These are phyloP conservation scores for Heliothis peltigera DNA, from an alignment of 2,888 invertebrate genomes.

Conservation along the genomic window DNA sequence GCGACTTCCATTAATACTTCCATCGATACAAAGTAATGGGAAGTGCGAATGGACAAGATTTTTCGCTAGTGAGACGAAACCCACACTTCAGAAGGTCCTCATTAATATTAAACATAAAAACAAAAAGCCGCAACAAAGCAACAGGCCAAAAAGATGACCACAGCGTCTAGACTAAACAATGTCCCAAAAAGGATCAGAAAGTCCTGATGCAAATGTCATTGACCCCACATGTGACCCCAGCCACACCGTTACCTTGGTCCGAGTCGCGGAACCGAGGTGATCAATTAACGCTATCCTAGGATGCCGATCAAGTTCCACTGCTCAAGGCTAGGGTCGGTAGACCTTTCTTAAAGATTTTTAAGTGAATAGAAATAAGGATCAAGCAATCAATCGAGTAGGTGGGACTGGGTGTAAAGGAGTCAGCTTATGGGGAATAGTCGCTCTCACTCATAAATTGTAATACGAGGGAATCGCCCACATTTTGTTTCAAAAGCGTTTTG, in stretches of 20 bases:
- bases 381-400: not conserved
- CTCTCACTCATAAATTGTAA: no score
- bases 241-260: slow-evolving; percentile 22
- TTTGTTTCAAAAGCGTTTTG: no score
- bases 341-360: not conserved
- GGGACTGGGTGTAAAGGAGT: no score
- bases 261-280: slow-evolving; percentile 28
- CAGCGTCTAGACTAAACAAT: slow-evolving; percentile 41
- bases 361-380: not conserved
- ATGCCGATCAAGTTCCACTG: slow-evolving; percentile 45
- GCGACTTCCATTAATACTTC: no score
- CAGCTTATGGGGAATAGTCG: no score
- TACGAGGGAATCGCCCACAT: no score
- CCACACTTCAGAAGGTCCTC: not conserved
- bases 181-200: slow-evolving; percentile 21
- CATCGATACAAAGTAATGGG: not conserved
- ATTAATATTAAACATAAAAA: not conserved
- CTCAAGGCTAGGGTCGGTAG: slow-evolving; percentile 16
- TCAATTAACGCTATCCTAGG: slow-evolving; percentile 50
- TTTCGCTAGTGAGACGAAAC: not conserved
- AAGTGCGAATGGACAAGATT: not conserved
- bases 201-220: slow-evolving; percentile 30
- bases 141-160: slow-evolving; percentile 13
- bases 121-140: slow-evolving; percentile 8
- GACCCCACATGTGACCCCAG: slow-evolving; percentile 36